A percentile compares a stretch with the other conserved stretches of the same genome.
These are phyloP conservation scores for Entomobrya proxima DNA, from an alignment of 2,888 invertebrate genomes.

Conservation along the genomic window DNA sequence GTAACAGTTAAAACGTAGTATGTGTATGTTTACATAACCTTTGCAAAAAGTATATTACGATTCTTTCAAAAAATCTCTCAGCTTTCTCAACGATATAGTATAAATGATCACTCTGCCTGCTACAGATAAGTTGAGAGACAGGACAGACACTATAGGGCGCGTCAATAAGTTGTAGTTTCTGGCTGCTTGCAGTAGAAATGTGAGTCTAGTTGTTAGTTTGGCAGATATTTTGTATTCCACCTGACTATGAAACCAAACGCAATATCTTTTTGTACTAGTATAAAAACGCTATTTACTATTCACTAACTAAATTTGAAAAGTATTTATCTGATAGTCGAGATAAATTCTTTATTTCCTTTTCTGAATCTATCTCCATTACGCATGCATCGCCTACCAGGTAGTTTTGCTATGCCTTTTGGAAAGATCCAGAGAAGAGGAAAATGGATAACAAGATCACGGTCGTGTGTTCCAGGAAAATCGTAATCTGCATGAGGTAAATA, in stretches of 20 bases:
- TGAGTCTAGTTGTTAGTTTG: conserved; percentile 8
- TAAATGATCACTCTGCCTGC: neutral
- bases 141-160: neutral
- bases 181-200: neutral
- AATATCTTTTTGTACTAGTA: neutral
- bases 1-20: neutral
- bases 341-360: conserved; percentile 26
- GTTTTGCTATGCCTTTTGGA: neutral
- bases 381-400: neutral
- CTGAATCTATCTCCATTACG: neutral
- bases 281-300: conserved; percentile 30
- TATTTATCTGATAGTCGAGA: conserved; percentile 32
- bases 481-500: conserved; percentile 34
- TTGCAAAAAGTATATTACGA: neutral
- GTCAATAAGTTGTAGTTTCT: conserved; percentile 22
- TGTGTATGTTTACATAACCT: neutral
- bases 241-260: conserved; percentile 30
- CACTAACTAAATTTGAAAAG: conserved; percentile 38
- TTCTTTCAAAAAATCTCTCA: conserved; percentile 8
- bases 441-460: conserved; percentile 48
- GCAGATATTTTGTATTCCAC: neutral
- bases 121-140: neutral
- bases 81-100: conserved; percentile 7
- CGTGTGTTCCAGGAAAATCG: conserved; percentile 27
- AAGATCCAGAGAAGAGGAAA: neutral